A percentile compares a stretch with the other conserved stretches of the same genome.
Evolutionary conservation across 2,888 invertebrate genomes (phyloP).

Genomic region (Anaspis maculata): DNA sequence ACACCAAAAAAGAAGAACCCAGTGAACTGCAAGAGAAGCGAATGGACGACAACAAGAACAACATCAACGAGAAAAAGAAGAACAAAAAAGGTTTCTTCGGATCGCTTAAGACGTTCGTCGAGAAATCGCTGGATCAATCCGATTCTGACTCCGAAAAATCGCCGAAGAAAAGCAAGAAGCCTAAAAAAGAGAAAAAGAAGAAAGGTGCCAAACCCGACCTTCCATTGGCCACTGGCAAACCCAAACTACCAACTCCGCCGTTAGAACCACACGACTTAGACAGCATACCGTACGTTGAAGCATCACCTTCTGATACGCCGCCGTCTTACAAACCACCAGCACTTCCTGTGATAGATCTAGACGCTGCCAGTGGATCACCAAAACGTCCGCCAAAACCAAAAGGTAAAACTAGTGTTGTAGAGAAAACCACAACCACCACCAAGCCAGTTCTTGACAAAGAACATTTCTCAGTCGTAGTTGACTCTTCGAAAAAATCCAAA

Average conservation of each 20-base stretch:
- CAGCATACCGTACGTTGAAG: constrained; percentile 36
- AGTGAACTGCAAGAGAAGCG: constrained; percentile 12
- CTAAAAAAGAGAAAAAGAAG: constrained; percentile 27
- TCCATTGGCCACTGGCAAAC: constrained; percentile 28
- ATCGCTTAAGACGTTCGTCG: constrained; percentile 38
- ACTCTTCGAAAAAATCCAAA: constrained; percentile 29
- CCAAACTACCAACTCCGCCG: constrained; percentile 33
- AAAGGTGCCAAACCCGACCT: constrained; percentile 24
- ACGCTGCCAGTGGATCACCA: constrained; percentile 5
- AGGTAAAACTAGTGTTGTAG: constrained; percentile 27
- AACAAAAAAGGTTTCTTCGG: constrained; percentile 37
- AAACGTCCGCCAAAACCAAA: constrained; percentile 7
- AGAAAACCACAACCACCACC: constrained; percentile 33
- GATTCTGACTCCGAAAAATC: constrained; percentile 40
- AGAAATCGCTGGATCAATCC: constrained; percentile 38
- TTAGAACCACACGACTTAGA: constrained; percentile 27
- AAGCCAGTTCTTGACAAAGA: constrained; percentile 33
- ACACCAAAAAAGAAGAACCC: constrained; percentile 6
- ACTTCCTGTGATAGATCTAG: constrained; percentile 19
- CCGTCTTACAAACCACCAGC: constrained; percentile 15
- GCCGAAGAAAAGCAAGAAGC: constrained; percentile 30
- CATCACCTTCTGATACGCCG: constrained; percentile 23
- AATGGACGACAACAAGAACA: constrained; percentile 23
- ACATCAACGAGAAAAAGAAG: constrained; percentile 33
- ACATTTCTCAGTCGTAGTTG: constrained; percentile 33